A percentile compares a stretch with the other conserved stretches of the same genome.
phyloP scores from a whole-genome alignment of 1,140 invertebrate genomes.

The Diorhabda sublineata region DNA sequence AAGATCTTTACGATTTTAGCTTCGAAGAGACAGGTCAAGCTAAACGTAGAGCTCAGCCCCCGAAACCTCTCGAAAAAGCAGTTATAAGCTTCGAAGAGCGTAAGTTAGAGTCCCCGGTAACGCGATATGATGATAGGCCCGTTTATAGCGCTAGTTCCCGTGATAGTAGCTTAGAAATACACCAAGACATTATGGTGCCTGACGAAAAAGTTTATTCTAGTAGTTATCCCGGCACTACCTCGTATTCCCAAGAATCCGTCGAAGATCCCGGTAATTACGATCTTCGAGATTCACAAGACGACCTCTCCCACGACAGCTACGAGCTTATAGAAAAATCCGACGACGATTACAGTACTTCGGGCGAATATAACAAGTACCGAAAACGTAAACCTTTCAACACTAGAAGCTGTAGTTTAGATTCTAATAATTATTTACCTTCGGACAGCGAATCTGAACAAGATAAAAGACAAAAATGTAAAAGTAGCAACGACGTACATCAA shows the following conservation, averaged over 20 bases:
- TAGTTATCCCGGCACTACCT: slow-evolving; percentile 76
- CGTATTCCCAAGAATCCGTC: slow-evolving; percentile 58
- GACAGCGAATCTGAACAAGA: slow-evolving; percentile 61
- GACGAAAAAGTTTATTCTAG: slow-evolving; percentile 71
- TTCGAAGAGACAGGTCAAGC: slow-evolving; percentile 64
- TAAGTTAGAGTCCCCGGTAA: slow-evolving; percentile 67
- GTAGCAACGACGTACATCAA: slow-evolving; percentile 54
- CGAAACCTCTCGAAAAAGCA: slow-evolving; percentile 34
- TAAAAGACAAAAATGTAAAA: slow-evolving; percentile 55
- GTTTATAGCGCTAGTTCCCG: slow-evolving; percentile 56
- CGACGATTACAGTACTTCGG: slow-evolving; percentile 52
- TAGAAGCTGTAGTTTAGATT: slow-evolving; percentile 64
- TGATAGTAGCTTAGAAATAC: slow-evolving; percentile 56
- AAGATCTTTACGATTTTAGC: slow-evolving; percentile 69
- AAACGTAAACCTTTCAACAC: slow-evolving; percentile 35
- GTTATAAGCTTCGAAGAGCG: slow-evolving; percentile 45
- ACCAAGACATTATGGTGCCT: slow-evolving; percentile 53
- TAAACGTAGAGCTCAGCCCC: slow-evolving; percentile 49
- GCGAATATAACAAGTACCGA: slow-evolving; percentile 37
- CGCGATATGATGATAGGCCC: slow-evolving; percentile 68
- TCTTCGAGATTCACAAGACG: slow-evolving; percentile 72
- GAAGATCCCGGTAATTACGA: slow-evolving; percentile 56
- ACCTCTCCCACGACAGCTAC: slow-evolving; percentile 84
- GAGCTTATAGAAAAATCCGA: slow-evolving; percentile 75
- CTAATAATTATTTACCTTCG: slow-evolving; percentile 60